phyloP scores from a whole-genome alignment of 2,113 vertebrate species.

The Nothoprocta perdicaria region DNA sequence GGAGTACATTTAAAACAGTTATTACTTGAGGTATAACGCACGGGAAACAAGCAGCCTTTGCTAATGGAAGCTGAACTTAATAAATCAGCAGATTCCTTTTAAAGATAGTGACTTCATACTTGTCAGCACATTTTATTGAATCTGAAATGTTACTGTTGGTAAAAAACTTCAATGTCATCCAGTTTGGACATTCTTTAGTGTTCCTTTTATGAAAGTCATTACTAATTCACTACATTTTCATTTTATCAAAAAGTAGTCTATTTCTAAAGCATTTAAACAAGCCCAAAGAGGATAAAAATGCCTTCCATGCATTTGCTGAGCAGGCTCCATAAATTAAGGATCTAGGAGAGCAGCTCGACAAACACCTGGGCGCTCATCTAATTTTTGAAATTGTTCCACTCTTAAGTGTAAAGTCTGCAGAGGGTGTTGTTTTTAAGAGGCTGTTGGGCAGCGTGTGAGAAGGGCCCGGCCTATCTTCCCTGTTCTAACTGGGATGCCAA shows the following conservation, averaged over 20 bases:
- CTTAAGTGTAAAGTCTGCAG: background rate
- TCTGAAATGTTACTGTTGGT: background rate
- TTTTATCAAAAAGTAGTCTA: constrained; percentile 37
- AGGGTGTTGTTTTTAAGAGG: background rate
- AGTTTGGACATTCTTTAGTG: constrained; percentile 36
- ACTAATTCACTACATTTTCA: constrained; percentile 17
- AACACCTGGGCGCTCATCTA: background rate
- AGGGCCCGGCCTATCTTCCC: background rate
- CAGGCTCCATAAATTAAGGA: constrained; percentile 26
- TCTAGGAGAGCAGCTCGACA: constrained; percentile 11
- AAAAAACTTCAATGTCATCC: constrained; percentile 49
- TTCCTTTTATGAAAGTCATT: constrained; percentile 32
- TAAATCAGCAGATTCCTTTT: constrained; percentile 68
- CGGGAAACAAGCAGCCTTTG: constrained; percentile 43
- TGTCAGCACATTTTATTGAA: constrained; percentile 49
- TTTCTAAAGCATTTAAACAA: constrained; percentile 49
- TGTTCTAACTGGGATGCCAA: constrained; percentile 7
- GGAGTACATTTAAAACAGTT: constrained; percentile 47
- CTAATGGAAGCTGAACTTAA: constrained; percentile 65
- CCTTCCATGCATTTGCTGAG: background rate
- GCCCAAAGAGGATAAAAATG: constrained; percentile 9
- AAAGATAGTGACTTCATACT: constrained; percentile 48
- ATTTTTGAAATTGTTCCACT: background rate
- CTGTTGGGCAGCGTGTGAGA: background rate
- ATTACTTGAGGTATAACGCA: constrained; percentile 46